Percentiles rank a stretch among this genome's conserved stretches.
Conservation (phyloP, 2,113 vertebrate species). For the Anser brachyrhynchus region DNA sequence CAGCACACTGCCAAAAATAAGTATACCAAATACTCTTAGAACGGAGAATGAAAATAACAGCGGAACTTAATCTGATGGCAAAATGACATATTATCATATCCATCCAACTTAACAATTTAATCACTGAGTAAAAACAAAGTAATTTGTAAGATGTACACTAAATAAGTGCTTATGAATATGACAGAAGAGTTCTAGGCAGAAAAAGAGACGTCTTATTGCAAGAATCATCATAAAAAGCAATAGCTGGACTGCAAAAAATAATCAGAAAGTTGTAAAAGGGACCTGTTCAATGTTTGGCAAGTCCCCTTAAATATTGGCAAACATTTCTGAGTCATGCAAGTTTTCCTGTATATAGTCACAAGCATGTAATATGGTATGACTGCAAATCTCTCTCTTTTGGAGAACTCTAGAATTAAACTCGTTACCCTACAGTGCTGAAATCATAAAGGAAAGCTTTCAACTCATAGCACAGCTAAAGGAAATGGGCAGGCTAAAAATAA, state of each 20-base stretch:
- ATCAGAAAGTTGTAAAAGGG: background rate
- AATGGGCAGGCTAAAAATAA: background rate
- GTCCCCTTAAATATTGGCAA: background rate
- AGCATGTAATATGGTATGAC: background rate
- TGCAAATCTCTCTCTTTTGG: background rate
- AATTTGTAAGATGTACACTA: background rate
- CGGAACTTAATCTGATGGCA: background rate
- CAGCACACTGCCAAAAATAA: conserved; percentile 22
- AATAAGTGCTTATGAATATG: background rate
- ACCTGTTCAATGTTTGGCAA: background rate
- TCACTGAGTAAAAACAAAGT: background rate
- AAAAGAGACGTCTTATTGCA: background rate
- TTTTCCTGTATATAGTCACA: background rate
- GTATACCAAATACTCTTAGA: background rate
- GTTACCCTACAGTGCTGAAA: background rate
- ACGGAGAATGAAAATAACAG: background rate
- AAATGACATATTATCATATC: background rate
- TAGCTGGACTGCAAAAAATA: background rate
- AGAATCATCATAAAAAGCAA: background rate
- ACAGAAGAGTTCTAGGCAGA: background rate
- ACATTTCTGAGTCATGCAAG: background rate
- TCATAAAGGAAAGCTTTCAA: background rate
- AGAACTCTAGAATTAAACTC: background rate
- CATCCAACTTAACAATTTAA: background rate
- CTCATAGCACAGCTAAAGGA: background rate